phyloP scores from a whole-genome alignment of 2,113 vertebrate genomes.

The Tetrao urogallus region DNA sequence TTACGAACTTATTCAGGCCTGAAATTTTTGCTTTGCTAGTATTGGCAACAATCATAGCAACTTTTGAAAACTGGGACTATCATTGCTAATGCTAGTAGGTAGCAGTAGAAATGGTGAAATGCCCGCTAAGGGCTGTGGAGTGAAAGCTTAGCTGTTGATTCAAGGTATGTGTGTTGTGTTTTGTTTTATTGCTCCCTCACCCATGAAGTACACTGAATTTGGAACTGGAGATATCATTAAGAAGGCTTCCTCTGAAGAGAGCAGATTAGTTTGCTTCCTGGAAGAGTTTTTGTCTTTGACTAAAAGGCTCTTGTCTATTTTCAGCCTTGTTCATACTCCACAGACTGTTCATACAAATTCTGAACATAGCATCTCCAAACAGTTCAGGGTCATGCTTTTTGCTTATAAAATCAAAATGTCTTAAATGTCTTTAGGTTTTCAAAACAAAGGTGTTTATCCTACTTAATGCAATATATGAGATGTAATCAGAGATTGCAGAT shows the following conservation, averaged over 20 bases:
- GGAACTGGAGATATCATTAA: background rate
- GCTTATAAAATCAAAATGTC: background rate
- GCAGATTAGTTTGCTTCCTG: background rate
- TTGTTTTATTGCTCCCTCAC: background rate
- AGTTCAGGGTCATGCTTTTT: background rate
- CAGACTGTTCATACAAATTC: background rate
- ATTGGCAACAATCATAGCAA: background rate
- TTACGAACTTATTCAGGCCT: background rate
- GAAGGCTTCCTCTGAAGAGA: background rate
- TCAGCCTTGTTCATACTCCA: background rate
- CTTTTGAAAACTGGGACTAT: background rate
- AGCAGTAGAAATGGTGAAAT: background rate
- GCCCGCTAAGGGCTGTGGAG: background rate
- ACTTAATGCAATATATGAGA: background rate
- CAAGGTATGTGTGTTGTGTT: background rate
- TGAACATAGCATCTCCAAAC: background rate
- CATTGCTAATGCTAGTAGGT: background rate
- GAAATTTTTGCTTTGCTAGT: background rate
- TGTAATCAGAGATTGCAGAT: background rate
- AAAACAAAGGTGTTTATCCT: background rate
- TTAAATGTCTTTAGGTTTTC: background rate
- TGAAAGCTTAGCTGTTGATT: background rate
- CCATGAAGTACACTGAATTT: background rate
- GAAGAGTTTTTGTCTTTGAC: background rate
- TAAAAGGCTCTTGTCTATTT: background rate